These are phyloP conservation scores for Phyto melanocephala DNA, from an alignment of 2,888 invertebrate species.

Conservation along the genomic window DNA sequence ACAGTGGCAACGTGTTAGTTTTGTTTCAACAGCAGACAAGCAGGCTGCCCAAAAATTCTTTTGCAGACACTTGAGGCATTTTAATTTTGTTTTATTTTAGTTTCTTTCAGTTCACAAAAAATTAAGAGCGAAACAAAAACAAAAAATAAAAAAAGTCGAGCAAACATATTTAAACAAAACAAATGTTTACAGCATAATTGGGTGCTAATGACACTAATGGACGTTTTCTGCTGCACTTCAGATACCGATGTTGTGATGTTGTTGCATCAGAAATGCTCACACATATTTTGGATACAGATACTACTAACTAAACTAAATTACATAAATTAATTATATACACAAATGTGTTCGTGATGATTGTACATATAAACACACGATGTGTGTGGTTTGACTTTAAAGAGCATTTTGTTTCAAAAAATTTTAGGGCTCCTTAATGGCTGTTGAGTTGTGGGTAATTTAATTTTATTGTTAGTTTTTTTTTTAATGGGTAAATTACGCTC, in stretches of 20 bases:
- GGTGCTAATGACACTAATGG: conserved; percentile 76
- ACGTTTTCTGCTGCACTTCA: conserved; percentile 44
- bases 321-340: conserved; percentile 55
- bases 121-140: conserved; percentile 7
- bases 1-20: conserved; percentile 57
- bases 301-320: conserved; percentile 34
- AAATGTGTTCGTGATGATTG: conserved; percentile 29
- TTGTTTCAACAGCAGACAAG: conserved; percentile 62
- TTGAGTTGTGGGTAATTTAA: conserved; percentile 17
- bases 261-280: conserved; percentile 20
- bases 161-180: conserved; percentile 33
- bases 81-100: conserved; percentile 39
- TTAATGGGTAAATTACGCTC: not conserved
- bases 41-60: conserved; percentile 48
- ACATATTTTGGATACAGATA: conserved; percentile 15
- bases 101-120: conserved; percentile 1
- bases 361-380: conserved; percentile 35
- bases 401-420: not conserved
- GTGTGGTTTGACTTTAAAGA: conserved; percentile 43
- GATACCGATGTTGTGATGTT: not conserved
- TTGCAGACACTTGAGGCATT: conserved; percentile 56
- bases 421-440: conserved; percentile 54
- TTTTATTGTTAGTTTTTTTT: not conserved
- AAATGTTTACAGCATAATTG: conserved; percentile 73
- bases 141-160: not conserved